Base-by-base conservation (phyloP, 2,113 vertebrate species). In the Cepphus grylle region DNA sequence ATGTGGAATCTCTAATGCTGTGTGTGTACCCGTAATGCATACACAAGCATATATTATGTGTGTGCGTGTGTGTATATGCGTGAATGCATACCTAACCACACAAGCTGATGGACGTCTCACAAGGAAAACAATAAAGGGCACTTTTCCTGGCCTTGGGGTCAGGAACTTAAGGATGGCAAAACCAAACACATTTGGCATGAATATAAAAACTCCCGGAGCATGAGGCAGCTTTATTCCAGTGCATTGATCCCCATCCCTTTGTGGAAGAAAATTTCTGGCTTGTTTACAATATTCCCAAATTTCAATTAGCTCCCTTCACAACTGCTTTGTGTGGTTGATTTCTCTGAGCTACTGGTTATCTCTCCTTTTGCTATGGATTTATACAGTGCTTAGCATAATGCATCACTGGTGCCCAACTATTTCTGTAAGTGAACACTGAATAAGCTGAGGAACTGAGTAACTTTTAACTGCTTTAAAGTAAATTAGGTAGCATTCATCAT, bases 121-220 rank as follows among this genome's bases (percentile, higher is more conserved):
- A 43, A 81, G 56, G 71, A 94, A 80, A 94, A 91, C 78, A 71
- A 53, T 36, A 74, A 80, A 86, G 49, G 86, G 23, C n/a, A 92
- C 34, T 95, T 97, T 93, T 86, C 49, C 59, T 89, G 43, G 67
- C 56, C 63, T 91, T 77, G n/a, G 32, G 20, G 70, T 80, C 38
- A 88, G 80, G 55, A 94, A 82, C 86, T 96, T 93, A 93, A 94
- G 66, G 53, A 82, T 58, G 71, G 88, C 50, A 83, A 96, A 97
- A 95, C 84, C 87, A 93, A 93, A 73, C 56, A 36, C 49, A 14
- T 79, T 55, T 49, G 32, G 29, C 23, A 43, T 81, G 17, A 88
- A 90, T 71, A 67, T 53, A 90, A 70, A 67, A 5, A 20, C 11
- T 59, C 11, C 42, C 50, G 15, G 53, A 78, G 30, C 19, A 59